These are phyloP conservation scores for Pachyrhynchus sulphureomaculatus DNA, from an alignment of 1,140 invertebrate genomes.

Conservation along the genomic window DNA sequence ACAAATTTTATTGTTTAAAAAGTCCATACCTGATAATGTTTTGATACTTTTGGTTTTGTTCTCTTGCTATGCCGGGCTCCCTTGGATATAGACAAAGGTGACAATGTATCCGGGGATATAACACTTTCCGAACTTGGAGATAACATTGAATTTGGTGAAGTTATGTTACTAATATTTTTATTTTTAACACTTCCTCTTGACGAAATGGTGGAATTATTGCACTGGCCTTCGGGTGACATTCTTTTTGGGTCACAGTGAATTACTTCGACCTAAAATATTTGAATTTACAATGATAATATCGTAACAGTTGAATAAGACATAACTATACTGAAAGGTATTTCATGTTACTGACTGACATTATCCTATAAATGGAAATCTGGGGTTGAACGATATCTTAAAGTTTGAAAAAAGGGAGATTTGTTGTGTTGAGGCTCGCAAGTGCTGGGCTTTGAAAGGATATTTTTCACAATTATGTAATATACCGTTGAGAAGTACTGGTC, in stretches of 20 bases:
- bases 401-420: no score
- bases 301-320: no score
- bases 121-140: constrained; percentile 59
- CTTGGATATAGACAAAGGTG: constrained; percentile 44
- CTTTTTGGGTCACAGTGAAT: constrained; percentile 52
- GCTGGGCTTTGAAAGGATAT: no score
- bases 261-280: constrained; percentile 15
- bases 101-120: constrained; percentile 53
- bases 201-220: constrained; percentile 55
- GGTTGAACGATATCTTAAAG: no score
- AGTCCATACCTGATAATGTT: constrained; percentile 58
- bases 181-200: constrained; percentile 54
- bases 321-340: no score
- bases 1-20: no score
- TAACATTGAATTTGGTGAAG: constrained; percentile 57
- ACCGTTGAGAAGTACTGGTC: no score
- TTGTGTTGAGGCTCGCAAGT: no score
- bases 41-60: constrained; percentile 63
- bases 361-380: no score
- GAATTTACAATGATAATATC: no score
- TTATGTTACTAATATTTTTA: constrained; percentile 43
- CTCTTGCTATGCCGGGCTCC: constrained; percentile 43
- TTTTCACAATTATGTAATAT: no score
- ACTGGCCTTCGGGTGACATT: constrained; percentile 56
- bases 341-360: no score